Percentiles rank a stretch among this genome's conserved stretches.
Evolutionary conservation across 2,113 vertebrate genomes (phyloP).

Genomic region (Brachyhypopomus occidentalis): DNA sequence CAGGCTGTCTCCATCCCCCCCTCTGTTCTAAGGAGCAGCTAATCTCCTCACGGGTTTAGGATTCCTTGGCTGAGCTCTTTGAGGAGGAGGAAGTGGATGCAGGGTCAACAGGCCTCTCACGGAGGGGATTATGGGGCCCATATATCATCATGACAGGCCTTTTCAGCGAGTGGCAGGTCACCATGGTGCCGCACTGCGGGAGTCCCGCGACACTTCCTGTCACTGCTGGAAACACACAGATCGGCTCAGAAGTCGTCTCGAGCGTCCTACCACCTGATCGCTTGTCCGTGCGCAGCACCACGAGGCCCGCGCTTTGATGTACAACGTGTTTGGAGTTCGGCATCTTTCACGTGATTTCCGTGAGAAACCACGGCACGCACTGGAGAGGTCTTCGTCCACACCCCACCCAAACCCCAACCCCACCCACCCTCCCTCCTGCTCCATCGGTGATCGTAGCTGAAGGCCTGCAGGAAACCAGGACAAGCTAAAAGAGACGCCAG

Average conservation of each 20-base stretch:
- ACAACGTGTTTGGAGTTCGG: slow-evolving; percentile 7
- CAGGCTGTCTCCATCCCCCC: slow-evolving; percentile 39
- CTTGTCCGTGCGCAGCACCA: slow-evolving; percentile 29
- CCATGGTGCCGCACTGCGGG: slow-evolving; percentile 62
- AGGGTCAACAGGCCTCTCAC: slow-evolving; percentile 78
- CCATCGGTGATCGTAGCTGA: neutral
- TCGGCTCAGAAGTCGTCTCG: slow-evolving; percentile 63
- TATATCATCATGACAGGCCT: slow-evolving; percentile 78
- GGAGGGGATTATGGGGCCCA: slow-evolving; percentile 76
- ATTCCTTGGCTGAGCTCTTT: slow-evolving; percentile 71
- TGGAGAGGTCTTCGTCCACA: neutral
- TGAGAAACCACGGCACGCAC: neutral
- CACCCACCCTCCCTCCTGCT: neutral
- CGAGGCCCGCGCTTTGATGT: neutral
- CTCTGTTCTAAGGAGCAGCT: slow-evolving; percentile 68
- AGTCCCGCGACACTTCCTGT: slow-evolving; percentile 77
- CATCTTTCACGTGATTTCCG: neutral
- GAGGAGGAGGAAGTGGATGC: slow-evolving; percentile 75
- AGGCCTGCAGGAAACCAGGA: neutral
- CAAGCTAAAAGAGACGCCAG: neutral
- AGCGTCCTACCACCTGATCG: slow-evolving; percentile 63
- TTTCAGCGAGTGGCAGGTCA: slow-evolving; percentile 76
- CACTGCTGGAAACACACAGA: slow-evolving; percentile 63
- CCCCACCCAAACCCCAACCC: too few species aligned
- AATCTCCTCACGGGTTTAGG: slow-evolving; percentile 79